Base-by-base conservation (phyloP, 64 coral and sea anemone species). In the Pocillopora verrucosa region DNA sequence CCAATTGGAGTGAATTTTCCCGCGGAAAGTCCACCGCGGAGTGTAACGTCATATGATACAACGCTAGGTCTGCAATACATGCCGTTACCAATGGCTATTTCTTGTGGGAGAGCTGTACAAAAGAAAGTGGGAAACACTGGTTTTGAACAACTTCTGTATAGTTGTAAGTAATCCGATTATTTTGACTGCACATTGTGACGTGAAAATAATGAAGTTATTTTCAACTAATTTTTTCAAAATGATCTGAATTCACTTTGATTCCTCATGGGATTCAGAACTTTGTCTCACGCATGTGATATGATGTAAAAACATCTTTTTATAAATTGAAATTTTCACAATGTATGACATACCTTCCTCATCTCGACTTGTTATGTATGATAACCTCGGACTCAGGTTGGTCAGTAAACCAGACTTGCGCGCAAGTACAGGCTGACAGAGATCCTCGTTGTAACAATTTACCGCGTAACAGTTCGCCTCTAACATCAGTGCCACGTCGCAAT, bases 321-420 rank as follows among this genome's bases (percentile, higher is more conserved):
- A 30, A 30, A 30, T 30, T 30, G 30, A 30, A 30, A 30, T 30
- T 30, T 30, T 30, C 0, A 30, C 30, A 30, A 30, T 30, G 30
- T 30, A 25, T 85, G 34, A 93, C 91, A 3, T 22, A 99, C 97
- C 97, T 93, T 99, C 97, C 76, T 99, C 97, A 19, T 92, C 95
- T 81, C 97, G 90, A 45, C 93, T 95, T 75, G 97, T 99, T 25
- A 99, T 99, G 75, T 91, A 99, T 13, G 97, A 99, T 36, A 99
- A 84, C 61, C 88, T 89, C 3, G 97, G 97, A 34, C 76, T 93
- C 56, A 99, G 80, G 77, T 93, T 89, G 22, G 89, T 90, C 65
- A 99, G 37, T 56, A 95, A 60, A 14, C 88, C 88, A 1, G 97
- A 99, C 67, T 93, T 92, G 13, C 94, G 89, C 16, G 97, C 97